Percentiles rank a stretch among this genome's conserved stretches.
Evolutionary conservation across 2,888 invertebrate genomes (phyloP).

Genomic region (Polydrusus pterygomalis): DNA sequence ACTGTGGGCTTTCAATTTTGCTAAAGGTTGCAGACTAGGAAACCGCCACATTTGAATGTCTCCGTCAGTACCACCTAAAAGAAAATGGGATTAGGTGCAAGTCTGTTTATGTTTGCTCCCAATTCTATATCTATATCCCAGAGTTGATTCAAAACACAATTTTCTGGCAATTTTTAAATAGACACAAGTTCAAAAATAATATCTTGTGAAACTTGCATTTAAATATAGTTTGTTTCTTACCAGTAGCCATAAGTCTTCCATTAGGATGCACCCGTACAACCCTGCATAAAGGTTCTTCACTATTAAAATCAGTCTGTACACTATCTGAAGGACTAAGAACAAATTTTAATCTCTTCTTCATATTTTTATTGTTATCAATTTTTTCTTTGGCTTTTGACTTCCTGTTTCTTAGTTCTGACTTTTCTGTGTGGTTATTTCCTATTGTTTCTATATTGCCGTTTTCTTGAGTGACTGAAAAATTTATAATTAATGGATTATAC

Average conservation of each 20-base stretch:
- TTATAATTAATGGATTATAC: not conserved
- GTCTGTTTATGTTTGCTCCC: no score
- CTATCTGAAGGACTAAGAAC: constrained; percentile 86
- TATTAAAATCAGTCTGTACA: constrained; percentile 89
- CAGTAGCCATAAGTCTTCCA: constrained; percentile 90
- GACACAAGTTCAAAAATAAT: no score
- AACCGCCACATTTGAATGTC: constrained; percentile 91
- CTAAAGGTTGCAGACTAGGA: constrained; percentile 83
- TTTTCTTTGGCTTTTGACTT: constrained; percentile 73
- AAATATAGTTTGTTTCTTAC: constrained; percentile 56
- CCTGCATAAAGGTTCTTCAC: constrained; percentile 87
- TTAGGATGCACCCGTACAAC: constrained; percentile 83
- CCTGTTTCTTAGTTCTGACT: constrained; percentile 73
- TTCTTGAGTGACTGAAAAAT: constrained; percentile 32
- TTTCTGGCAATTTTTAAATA: no score
- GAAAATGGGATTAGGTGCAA: constrained; percentile 11
- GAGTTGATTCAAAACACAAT: no score
- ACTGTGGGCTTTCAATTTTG: constrained; percentile 85
- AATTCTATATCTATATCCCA: no score
- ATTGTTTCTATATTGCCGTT: constrained; percentile 46
- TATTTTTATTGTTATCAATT: constrained; percentile 76
- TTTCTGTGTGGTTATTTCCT: constrained; percentile 69
- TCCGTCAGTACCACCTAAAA: constrained; percentile 87
- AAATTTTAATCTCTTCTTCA: constrained; percentile 79
- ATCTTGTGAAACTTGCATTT: not conserved